phyloP scores from a whole-genome alignment of 2,113 vertebrate species.

The Trachemys scripta region DNA sequence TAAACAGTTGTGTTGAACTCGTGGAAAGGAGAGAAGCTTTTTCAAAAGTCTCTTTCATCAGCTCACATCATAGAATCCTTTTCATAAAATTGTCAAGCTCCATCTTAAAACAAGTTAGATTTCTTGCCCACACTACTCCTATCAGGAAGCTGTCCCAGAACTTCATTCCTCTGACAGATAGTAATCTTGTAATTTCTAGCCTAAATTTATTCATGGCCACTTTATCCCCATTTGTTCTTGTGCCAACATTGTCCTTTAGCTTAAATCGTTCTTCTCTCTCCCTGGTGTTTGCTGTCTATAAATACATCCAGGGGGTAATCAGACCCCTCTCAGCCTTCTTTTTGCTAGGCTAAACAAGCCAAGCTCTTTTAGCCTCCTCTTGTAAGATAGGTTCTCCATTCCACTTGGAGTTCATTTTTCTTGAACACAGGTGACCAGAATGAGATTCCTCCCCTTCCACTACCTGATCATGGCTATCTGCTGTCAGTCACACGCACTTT shows the following conservation, averaged over 20 bases:
- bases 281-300: background rate
- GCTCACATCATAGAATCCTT: background rate
- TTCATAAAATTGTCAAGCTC: no score
- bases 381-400: background rate
- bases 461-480: background rate
- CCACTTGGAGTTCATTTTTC: background rate
- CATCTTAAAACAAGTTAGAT: no score
- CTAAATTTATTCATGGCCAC: background rate
- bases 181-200: background rate
- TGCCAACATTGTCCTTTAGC: background rate
- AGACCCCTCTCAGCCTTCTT: background rate
- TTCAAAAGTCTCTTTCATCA: background rate
- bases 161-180: background rate
- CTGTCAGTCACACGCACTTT: background rate
- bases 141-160: background rate
- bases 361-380: background rate
- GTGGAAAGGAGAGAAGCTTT: background rate
- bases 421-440: background rate
- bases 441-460: background rate
- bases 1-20: rapidly evolving
- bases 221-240: background rate
- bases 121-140: no score
- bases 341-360: no score
- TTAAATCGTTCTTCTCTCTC: background rate
- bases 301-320: no score